Evolutionary conservation across 1,140 invertebrate species (phyloP), one percentile per base, ranked within the genome.

Genomic region (Cephus cinctus): DNA sequence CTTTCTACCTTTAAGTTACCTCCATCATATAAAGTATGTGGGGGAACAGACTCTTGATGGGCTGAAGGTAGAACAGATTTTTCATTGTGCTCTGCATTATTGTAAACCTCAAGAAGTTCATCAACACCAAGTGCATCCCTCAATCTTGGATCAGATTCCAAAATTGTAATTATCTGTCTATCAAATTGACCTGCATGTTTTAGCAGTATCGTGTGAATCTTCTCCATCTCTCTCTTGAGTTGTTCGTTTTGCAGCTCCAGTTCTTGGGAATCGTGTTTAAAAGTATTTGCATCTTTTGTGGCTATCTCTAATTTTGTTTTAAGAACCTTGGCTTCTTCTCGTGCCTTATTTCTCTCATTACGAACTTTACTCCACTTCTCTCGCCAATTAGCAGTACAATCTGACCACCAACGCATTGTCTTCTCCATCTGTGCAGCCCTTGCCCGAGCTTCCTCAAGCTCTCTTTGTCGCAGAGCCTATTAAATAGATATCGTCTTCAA

Each of bases 401-500:
- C 89, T 0, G 88, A 90, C 95, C 95, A 98, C 95, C 95, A 98
- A 41, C 92, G 79, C 93, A 98, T 98, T 0, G 96, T 98, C 76
- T 98, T 98, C 69, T 98, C 95, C 95, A 98, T 98, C 73, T 98
- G 95, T 0, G 92, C 86, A 3, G 92, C 92, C 46, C 94, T 73
- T 1, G 92, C 91, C 51, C 92, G 78, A 0, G 93, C 92, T 65
- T 98, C 93, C 57, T 96, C 90, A 46, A 97, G 72, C 69, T 97
- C 94, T 48, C 90, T 75, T 65, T 90, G 80, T 43, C 87, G 73
- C 46, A 86, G 73, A 11, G 84, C 83, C 83, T 86, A 43, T 19
- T 41, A 47, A 44, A 52, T 43, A 23, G 39, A 44, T 19, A 11
- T 39, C 14, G 16, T 38, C 31, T 2, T 12, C 35, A 25, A 35